phyloP scores from a whole-genome alignment of 2,113 vertebrate genomes.

The Irena cyanogastra region DNA sequence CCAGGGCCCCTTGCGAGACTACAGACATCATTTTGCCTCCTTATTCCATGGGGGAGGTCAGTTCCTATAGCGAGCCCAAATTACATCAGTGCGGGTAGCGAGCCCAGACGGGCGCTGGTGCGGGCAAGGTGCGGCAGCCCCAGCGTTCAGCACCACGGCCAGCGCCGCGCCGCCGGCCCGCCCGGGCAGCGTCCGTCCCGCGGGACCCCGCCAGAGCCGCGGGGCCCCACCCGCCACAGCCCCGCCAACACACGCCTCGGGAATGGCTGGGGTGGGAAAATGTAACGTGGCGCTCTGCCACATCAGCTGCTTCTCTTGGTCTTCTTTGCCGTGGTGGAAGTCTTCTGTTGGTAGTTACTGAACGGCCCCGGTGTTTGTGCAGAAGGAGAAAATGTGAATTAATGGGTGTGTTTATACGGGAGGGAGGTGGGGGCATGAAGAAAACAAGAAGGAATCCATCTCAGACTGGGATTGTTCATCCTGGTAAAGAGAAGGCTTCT shows the following conservation, averaged over 20 bases:
- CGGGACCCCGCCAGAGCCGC: background rate
- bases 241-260: background rate
- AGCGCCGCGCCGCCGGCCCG: background rate
- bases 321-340: background rate
- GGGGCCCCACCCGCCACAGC: background rate
- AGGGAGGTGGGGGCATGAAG: too few species aligned
- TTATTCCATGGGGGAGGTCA: background rate
- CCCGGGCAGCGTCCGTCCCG: background rate
- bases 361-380: background rate
- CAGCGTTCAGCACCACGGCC: constrained; percentile 7
- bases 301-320: background rate
- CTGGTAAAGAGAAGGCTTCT: background rate
- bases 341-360: background rate
- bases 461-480: background rate
- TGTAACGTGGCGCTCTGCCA: rapidly evolving
- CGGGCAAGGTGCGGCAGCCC: rapidly evolving
- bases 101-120: rapidly evolving
- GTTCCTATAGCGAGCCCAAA: background rate
- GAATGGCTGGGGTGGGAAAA: rapidly evolving
- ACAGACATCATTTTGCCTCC: background rate
- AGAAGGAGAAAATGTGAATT: background rate
- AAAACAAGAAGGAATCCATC: background rate
- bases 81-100: rapidly evolving
- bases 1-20: background rate
- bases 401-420: background rate